Evolutionary conservation across 1,140 invertebrate genomes (phyloP).

Genomic region (Lepidurus arcticus): DNA sequence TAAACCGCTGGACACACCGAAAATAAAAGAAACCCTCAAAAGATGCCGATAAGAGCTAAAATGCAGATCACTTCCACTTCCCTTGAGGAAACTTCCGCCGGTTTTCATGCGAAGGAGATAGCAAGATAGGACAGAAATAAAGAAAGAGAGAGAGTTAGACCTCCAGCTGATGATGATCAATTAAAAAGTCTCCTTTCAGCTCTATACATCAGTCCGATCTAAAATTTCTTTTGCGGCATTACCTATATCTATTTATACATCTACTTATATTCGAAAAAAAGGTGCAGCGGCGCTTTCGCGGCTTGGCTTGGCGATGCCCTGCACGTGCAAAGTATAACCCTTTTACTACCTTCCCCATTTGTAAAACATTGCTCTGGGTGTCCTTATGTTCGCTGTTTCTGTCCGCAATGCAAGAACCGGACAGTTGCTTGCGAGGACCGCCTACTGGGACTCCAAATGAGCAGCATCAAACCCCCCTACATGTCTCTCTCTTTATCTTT

Average conservation of each 20-base stretch:
- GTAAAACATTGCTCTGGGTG: neutral
- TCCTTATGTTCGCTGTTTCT: neutral
- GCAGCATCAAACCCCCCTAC: slow-evolving; percentile 16
- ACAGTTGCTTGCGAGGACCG: slow-evolving; percentile 9
- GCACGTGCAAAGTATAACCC: slow-evolving; percentile 16
- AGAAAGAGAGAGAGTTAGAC: neutral
- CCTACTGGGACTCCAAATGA: slow-evolving; percentile 7
- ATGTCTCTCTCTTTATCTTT: neutral
- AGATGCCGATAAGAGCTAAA: slow-evolving; percentile 1
- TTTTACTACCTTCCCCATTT: neutral
- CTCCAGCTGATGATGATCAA: slow-evolving; percentile 11
- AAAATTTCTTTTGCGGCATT: neutral
- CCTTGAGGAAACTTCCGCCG: neutral
- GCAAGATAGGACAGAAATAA: too few relatives aligned
- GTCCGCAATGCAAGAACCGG: neutral
- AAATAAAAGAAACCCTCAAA: neutral
- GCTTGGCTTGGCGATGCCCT: neutral
- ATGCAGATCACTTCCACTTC: slow-evolving; percentile 4
- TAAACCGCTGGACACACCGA: neutral
- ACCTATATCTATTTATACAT: neutral
- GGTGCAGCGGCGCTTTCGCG: neutral
- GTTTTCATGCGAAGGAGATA: neutral
- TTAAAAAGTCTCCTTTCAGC: neutral
- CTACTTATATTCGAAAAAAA: neutral
- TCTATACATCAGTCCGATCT: neutral